Base-by-base conservation (phyloP, 2,797 vertebrate species). In the Poeciliopsis gracilis region DNA sequence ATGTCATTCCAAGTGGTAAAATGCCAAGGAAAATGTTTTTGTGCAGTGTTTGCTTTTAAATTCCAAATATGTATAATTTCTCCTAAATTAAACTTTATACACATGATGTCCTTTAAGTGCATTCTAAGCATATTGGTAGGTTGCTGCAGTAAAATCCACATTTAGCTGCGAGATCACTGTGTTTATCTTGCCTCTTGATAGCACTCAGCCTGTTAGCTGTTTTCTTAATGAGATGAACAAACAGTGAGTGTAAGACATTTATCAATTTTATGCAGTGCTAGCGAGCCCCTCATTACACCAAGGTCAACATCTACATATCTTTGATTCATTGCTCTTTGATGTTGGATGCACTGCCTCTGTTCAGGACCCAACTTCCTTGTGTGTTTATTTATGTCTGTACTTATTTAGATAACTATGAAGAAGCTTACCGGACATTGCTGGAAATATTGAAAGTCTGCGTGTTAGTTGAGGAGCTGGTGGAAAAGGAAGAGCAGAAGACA, bases 1-100 rank as follows among this genome's bases (percentile, higher is more conserved):
- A 95, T 0, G 87, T 97, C 15, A 94, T 99, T 75, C 91, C 93
- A 81, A 94, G 95, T 33, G 97, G 98, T 99, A 92, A 77, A 5
- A 70, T 61, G 28, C 59, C 13, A 71, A 13, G 20, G 66, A 81
- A 13, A 72, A 10, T 63, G 45, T 28, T 82, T 43, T 25, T 43
- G 66, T 69, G 10, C 25, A 13, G 11, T 28, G 67, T 70, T 78
- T 16, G 59, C 43, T 43, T 28, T 79, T 78, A 0, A 82, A 79
- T 76, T 73, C 18, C 18, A 76, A 61, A 25, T 59, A 53, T 46
- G 30, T 53, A 75, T 66, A 12, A 51, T 73, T 85, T 73, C 15
- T n/a, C n/a, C 55, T 30, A 25, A 10, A 78, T 20, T 33, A 61
- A 61, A 33, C 23, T 72, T 77, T 75, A 13, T 20, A 55, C 30